Base-by-base conservation (phyloP, 64 coral and sea anemone genomes). In the Stichodactyla helianthus region DNA sequence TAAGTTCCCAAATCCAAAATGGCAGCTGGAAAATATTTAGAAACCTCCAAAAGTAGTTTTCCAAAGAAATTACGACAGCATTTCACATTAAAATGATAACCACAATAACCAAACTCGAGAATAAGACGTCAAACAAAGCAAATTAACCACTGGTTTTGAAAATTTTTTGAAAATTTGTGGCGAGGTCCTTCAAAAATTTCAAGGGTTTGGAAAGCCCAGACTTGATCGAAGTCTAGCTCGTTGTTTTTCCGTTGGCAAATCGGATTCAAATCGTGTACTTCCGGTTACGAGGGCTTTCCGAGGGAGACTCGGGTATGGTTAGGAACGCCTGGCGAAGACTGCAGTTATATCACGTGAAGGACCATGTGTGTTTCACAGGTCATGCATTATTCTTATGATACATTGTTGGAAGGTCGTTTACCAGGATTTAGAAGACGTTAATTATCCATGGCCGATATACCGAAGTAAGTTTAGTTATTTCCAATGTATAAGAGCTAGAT, bases 1-100 rank as follows among this genome's bases (percentile, higher is more conserved):
- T 31, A 31, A 10, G 31, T 81, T 81, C 26, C 35, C 78, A 81
- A 81, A 52, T 51, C 52, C 78, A 81, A 81, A 20, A 81, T 81
- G 78, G 78, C 78, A 54, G 78, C 50, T 74, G 68, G 68, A 27
- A 74, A 31, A 65, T 18, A 16, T 20, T 59, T 59, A 59, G 6
- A 65, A 20, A 20, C 62, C 6, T 65, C 55, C 14, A 58, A 11
- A 44, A 44, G 55, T 9, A 58, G 55, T 58, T 58, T 4, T 11
- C 5, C 55, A 58, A 58, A 58, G 9, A 58, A 58, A 58, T 11
- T 58, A 58, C 8, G 14, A 58, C 55, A 58, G 55, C 1, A 11
- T 58, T 58, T 58, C 8, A 58, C 8, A 58, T 11, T 58, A 9
- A 58, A 9, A 15, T 44, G 14, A 58, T 58, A 58, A 9, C 55